Evolutionary conservation across 64 coral and sea anemone genomes (phyloP), one percentile per base, ranked within the genome.

Genomic region (Platygyra sinensis): DNA sequence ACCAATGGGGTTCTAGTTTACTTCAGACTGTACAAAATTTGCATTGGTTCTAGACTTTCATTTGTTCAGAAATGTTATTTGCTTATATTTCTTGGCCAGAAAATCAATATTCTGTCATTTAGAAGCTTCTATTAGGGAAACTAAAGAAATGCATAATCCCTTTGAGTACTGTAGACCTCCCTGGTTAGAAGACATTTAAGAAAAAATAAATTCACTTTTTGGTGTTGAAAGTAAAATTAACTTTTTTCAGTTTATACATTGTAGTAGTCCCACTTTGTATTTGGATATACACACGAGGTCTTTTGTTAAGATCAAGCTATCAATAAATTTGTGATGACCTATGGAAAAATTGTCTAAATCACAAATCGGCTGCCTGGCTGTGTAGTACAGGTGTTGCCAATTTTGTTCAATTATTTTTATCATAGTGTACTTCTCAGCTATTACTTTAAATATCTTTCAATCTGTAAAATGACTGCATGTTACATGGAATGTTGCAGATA

Each of bases 41-140:
- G 63, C 81, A 85, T 85, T 64, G 25, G 81, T 28, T 71, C 64
- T 63, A 85, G 81, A 85, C 81, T 85, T 71, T 85, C 81, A 85
- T 85, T 33, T 85, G 19, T 27, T n/a, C 63, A 50, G 38, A 85
- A 64, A 46, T 85, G 18, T 71, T 69, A 38, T 69, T 69, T 69
- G 65, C 65, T 69, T 69, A 9, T 69, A 9, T 27, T 69, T 69
- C 65, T 69, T 27, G 9, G 22, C 22, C n/a, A 69, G 33, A 72
- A 85, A 71, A 69, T 72, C 31, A 83, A 64, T 67, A 83, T 42
- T 67, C 61, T 83, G 60, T 63, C 30, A 83, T 83, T 83, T 31
- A 63, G 30, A 38, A 83, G 19, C 20, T 20, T 25, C 80, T 83
- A 33, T 77, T 77, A 46, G 39, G 74, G 5, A 28, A 50, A 79